A percentile compares a stretch with the other conserved stretches of the same genome.
Conservation (phyloP, 2,797 vertebrate species). For the Bradypus variegatus region DNA sequence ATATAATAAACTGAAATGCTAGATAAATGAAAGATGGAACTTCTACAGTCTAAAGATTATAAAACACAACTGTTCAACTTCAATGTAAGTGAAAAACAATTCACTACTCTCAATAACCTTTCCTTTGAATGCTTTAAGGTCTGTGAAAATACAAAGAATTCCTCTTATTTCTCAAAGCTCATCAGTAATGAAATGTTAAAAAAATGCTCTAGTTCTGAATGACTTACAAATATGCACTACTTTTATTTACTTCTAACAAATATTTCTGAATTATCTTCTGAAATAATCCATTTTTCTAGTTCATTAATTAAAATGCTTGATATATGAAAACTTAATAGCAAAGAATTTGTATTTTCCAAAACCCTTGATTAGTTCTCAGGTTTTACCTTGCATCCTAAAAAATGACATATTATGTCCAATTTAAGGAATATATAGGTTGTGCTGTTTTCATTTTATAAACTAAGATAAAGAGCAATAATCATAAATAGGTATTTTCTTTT, state of each 20-base stretch:
- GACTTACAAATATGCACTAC: not conserved
- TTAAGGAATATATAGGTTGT: not conserved
- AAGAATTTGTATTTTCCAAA: constrained; percentile 34
- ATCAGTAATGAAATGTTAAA: not conserved
- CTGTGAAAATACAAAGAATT: not conserved
- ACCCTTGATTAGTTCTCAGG: not conserved
- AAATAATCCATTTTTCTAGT: constrained; percentile 2
- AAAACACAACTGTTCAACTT: not conserved
- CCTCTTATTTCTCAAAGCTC: not conserved
- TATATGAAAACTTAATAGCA: not conserved
- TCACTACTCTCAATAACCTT: not conserved
- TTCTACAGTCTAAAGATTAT: not conserved
- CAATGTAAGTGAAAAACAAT: not conserved
- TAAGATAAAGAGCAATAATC: constrained; percentile 15
- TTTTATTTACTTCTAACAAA: constrained; percentile 24
- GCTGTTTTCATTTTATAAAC: not conserved
- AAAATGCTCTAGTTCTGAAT: not conserved
- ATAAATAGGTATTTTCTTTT: not conserved
- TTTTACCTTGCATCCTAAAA: not conserved
- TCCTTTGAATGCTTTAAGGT: not conserved
- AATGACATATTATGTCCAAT: not conserved
- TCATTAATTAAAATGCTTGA: constrained; percentile 19
- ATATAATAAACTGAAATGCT: not conserved
- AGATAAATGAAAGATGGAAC: not conserved
- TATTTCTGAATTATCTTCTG: constrained; percentile 17